Base-by-base conservation (phyloP, 2,797 vertebrate species). In the Hozukius guyotensis region DNA sequence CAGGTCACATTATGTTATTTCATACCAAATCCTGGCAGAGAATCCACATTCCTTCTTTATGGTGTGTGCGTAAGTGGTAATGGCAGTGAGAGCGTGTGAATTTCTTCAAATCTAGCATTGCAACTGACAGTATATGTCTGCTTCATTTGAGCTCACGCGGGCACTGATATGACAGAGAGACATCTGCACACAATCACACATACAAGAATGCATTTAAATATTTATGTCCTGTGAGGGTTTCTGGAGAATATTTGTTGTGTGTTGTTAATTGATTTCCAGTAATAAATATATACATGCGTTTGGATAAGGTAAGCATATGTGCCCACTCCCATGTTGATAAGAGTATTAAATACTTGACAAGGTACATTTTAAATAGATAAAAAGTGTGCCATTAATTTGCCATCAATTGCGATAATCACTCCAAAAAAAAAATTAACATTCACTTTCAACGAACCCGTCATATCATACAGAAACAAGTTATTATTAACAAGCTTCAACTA, bases 51-150 rank as follows among this genome's bases (percentile, higher is more conserved):
- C 70, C 12, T 68, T 24, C 31, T 24, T 13, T n/a, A 29, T 22
- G 29, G n/a, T 10, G 29, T 63, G 38, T 57, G 59, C 20, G 16
- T 46, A 65, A 69, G 24, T 36, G 27, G 11, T 7, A 11, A 60
- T 38, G 57, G 27, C 64, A 29, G 12, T 42, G 42, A 62, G 64
- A 80, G 70, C 8, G 22, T 88, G 77, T 74, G 65, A 87, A 71
- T 67, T 53, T 53, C 24, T 52, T 8, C 32, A 22, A 13, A 78
- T 8, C 8, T 7, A 64, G 62, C 25, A 29, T 22, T 0, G 8
- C 73, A 81, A 71, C 65, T 68, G 61, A 22, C 53, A 79, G 62
- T 24, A 42, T 3, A 42, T 3, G 31, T 63, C 22, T n/a, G 8
- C 46, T 31, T 72, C 11, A 22, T 55, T 49, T 72, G 24, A 22